phyloP scores from a whole-genome alignment of 2,113 vertebrate genomes.

The Ochotona princeps region DNA sequence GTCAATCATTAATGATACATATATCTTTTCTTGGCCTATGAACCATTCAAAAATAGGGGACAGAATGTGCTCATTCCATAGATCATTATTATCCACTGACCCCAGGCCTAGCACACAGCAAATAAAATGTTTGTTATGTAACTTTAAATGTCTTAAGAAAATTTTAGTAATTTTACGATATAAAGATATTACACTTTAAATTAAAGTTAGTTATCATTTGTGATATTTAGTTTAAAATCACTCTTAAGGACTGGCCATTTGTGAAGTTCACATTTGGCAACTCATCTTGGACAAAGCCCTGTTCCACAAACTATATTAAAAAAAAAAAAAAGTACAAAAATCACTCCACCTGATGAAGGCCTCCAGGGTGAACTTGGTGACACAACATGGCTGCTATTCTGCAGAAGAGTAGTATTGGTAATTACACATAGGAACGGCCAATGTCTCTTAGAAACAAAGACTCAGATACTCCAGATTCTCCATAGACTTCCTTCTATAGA shows the following conservation, averaged over 20 bases:
- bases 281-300: not conserved
- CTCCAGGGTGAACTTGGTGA: slow-evolving; percentile 26
- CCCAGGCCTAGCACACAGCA: no score
- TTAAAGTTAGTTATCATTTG: slow-evolving; percentile 45
- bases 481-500: not conserved
- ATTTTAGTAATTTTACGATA: no score
- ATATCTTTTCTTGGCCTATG: no score
- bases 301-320: slow-evolving; percentile 6
- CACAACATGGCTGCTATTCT: slow-evolving; percentile 9
- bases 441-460: slow-evolving; percentile 33
- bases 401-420: slow-evolving; percentile 39
- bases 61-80: no score
- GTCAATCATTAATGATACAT: no score
- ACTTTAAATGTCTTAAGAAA: no score
- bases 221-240: slow-evolving; percentile 34
- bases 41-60: no score
- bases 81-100: no score
- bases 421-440: not conserved
- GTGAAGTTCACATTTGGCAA: slow-evolving; percentile 18
- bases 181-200: not conserved
- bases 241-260: not conserved
- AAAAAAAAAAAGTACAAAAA: slow-evolving; percentile 4
- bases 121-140: no score
- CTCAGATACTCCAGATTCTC: not conserved
- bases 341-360: not conserved